These are phyloP conservation scores for Dusona sp. DNA, from an alignment of 2,888 invertebrate genomes.

Conservation along the genomic window DNA sequence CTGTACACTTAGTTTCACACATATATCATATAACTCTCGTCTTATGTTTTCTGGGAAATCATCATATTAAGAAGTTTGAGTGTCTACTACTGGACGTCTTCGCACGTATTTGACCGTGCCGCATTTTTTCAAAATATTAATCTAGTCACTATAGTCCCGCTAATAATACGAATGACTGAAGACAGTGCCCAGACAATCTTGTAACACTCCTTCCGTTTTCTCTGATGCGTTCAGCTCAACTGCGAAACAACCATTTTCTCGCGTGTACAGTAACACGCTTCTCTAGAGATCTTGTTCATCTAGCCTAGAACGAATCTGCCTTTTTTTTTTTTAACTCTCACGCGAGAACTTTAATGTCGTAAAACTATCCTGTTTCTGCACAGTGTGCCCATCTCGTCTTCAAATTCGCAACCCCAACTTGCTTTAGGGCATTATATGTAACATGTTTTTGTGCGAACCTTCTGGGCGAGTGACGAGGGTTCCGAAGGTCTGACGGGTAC, in stretches of 20 bases:
- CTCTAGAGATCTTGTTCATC: constrained; percentile 24
- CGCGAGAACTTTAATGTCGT: constrained; percentile 58
- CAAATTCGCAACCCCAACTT: not conserved
- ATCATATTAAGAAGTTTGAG: too few relatives aligned
- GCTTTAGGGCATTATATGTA: not conserved
- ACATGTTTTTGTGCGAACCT: constrained; percentile 31
- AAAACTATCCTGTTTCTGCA: constrained; percentile 14
- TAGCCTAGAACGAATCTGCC: constrained; percentile 75
- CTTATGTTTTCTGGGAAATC: too few relatives aligned
- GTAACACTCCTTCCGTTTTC: constrained; percentile 11
- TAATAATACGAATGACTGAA: constrained; percentile 76
- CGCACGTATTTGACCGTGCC: too few relatives aligned
- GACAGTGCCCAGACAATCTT: constrained; percentile 69
- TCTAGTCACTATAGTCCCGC: too few relatives aligned
- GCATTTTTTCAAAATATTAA: too few relatives aligned
- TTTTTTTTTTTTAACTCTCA: constrained; percentile 38
- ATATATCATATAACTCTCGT: too few relatives aligned
- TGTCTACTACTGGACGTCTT: too few relatives aligned
- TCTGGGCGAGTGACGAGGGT: constrained; percentile 52
- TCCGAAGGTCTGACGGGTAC: constrained; percentile 51
- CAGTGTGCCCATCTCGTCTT: not conserved
- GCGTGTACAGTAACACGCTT: not conserved
- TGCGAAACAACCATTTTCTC: not conserved
- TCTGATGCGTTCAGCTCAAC: not conserved
- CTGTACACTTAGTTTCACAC: not conserved